A percentile compares a stretch with the other conserved stretches of the same genome.
Evolutionary conservation across 2,888 invertebrate genomes (phyloP).

Genomic region (Schizaphis graminum): DNA sequence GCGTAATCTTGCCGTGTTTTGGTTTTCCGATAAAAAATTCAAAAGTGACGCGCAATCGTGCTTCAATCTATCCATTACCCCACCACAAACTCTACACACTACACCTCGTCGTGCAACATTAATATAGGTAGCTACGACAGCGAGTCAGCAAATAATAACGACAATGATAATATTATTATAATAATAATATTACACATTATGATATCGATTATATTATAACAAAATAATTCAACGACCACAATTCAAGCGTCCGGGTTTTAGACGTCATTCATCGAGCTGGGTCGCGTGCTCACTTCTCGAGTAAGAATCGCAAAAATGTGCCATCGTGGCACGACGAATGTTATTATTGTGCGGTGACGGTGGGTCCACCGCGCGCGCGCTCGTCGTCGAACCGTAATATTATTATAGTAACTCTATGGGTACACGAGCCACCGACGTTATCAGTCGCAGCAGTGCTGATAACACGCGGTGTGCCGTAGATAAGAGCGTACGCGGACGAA

Average conservation of each 20-base stretch:
- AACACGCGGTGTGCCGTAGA: not conserved
- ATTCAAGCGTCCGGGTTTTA: not conserved
- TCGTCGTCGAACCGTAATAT: not conserved
- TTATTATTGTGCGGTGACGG: not conserved
- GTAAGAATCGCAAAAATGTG: not conserved
- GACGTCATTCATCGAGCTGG: not conserved
- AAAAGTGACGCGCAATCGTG: not conserved
- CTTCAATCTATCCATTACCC: not conserved
- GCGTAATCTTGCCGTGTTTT: not conserved
- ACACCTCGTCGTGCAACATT: not conserved
- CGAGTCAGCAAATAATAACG: not conserved
- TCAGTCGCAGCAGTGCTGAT: not conserved
- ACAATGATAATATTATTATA: not conserved
- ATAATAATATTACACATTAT: not conserved
- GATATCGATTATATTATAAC: not conserved
- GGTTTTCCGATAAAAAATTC: not conserved
- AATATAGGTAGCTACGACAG: no score
- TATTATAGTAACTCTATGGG: no score
- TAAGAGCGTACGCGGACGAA: not conserved
- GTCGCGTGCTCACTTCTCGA: not conserved
- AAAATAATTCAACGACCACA: not conserved
- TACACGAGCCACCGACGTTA: not conserved
- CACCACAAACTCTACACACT: not conserved
- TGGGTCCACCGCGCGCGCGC: not conserved
- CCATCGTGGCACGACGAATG: not conserved